Conservation (phyloP, 2,797 vertebrate genomes). For the Hypotaenidia philippensis region DNA sequence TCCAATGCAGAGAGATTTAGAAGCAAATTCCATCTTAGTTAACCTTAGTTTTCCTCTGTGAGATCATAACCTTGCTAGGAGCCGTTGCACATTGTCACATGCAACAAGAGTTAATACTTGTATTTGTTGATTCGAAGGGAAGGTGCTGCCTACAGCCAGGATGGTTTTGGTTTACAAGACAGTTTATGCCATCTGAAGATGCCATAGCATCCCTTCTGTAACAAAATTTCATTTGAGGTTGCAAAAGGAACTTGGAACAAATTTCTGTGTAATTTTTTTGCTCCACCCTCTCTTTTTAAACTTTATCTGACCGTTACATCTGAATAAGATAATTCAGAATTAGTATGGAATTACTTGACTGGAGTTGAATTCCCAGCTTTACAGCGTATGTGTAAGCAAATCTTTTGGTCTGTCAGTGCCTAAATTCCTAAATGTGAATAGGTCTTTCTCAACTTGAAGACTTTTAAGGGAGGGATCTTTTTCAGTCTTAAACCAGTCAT, state of each 20-base stretch:
- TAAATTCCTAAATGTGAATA: slow-evolving; percentile 56
- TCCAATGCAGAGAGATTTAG: neutral
- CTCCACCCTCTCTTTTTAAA: neutral
- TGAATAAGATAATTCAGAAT: neutral
- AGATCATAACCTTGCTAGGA: neutral
- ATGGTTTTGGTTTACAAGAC: neutral
- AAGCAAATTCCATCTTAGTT: neutral
- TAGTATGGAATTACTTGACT: slow-evolving; percentile 10
- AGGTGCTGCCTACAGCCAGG: neutral
- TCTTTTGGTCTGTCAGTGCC: neutral
- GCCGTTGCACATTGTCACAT: neutral
- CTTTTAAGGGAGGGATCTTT: slow-evolving; percentile 5
- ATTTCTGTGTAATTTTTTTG: neutral
- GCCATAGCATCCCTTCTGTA: neutral
- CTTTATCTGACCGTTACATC: neutral
- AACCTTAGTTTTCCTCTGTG: neutral
- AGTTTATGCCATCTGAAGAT: accelerated
- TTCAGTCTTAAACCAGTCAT: neutral
- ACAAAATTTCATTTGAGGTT: neutral
- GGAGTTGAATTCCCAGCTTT: slow-evolving; percentile 29
- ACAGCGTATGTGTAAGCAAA: slow-evolving; percentile 7
- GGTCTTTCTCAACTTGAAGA: slow-evolving; percentile 36
- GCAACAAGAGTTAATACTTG: neutral
- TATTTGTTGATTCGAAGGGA: neutral
- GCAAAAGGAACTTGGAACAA: neutral